Evolutionary conservation across 2,888 invertebrate species (phyloP).

Genomic region (Sepiola atlantica): DNA sequence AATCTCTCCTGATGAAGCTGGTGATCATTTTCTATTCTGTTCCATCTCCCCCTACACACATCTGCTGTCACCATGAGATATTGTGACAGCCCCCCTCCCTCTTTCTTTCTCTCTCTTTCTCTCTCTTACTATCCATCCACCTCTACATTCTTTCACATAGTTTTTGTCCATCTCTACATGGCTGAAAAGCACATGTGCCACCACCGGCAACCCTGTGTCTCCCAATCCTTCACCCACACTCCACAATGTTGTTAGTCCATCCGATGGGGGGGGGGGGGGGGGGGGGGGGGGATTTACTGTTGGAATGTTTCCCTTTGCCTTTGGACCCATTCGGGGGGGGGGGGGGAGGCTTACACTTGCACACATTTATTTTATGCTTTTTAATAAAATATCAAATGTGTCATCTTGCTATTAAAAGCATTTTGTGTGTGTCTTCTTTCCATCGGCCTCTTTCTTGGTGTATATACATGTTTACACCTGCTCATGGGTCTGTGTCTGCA

Average conservation of each 20-base stretch:
- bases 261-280: neutral
- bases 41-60: too few species aligned
- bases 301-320: slow-evolving; percentile 4
- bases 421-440: neutral
- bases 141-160: neutral
- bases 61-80: neutral
- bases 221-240: neutral
- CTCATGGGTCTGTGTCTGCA: neutral
- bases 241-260: neutral
- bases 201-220: too few species aligned
- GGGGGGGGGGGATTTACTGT: neutral
- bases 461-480: neutral
- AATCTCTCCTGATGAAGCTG: too few species aligned
- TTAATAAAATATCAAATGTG: neutral
- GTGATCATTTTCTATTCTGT: too few species aligned
- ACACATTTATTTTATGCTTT: too few species aligned
- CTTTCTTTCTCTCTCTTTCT: neutral
- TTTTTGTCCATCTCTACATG: neutral
- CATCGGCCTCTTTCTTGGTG: neutral
- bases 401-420: neutral
- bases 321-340: neutral
- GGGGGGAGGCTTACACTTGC: neutral
- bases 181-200: neutral
- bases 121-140: neutral
- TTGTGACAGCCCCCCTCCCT: neutral